Conservation (phyloP, 1,140 invertebrate genomes). For the Caenorhabditis inopinata region DNA sequence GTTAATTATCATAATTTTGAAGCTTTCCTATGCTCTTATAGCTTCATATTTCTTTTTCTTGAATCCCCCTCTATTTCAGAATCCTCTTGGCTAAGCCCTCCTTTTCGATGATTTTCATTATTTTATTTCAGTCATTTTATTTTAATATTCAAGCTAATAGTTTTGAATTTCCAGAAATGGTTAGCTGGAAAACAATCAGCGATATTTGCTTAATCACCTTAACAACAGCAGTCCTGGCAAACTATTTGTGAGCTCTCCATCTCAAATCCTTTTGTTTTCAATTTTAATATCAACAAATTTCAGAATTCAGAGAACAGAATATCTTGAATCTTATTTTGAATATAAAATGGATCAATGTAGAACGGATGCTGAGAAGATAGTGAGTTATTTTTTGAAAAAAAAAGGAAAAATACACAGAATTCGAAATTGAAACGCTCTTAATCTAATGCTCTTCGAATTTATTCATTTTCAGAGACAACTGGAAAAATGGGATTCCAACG, state of each 20-base stretch:
- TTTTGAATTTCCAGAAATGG: not conserved
- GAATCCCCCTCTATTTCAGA: no score
- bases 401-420: no score
- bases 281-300: no score
- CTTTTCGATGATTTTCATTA: no score
- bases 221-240: not conserved
- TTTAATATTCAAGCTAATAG: no score
- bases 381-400: not conserved
- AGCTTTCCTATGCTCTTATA: no score
- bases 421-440: no score
- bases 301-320: not conserved
- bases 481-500: not conserved
- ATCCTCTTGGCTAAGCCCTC: no score
- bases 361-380: not conserved
- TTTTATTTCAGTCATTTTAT: not conserved
- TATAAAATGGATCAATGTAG: not conserved
- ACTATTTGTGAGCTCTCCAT: not conserved
- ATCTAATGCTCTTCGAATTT: no score
- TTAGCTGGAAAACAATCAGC: not conserved
- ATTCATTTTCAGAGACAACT: not conserved
- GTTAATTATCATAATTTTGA: no score
- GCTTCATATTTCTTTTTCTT: no score
- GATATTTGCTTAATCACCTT: not conserved
- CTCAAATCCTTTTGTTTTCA: no score
- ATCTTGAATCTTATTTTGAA: not conserved